Evolutionary conservation across 1,140 invertebrate species (phyloP).

Genomic region (Rhagoletis zephyria): DNA sequence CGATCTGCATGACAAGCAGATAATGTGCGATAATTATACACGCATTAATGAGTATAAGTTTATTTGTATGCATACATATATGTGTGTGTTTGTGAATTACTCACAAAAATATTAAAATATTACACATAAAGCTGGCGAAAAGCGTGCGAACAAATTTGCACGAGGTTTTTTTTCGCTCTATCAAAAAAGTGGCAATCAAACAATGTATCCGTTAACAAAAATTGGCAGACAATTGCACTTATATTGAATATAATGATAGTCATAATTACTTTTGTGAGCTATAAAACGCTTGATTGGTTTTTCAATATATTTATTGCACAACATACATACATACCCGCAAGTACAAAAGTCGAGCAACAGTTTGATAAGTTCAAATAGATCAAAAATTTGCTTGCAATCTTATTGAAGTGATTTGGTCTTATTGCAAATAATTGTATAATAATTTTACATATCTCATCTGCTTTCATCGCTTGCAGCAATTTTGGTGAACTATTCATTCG

Average conservation of each 20-base stretch:
- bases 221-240: neutral
- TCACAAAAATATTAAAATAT: neutral
- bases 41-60: neutral
- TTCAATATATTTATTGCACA: neutral
- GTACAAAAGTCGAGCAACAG: neutral
- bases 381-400: neutral
- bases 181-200: neutral
- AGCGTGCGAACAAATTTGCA: neutral
- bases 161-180: neutral
- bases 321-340: no score
- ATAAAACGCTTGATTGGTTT: neutral
- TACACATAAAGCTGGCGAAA: neutral
- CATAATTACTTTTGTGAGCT: neutral
- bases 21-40: conserved; percentile 42
- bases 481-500: neutral
- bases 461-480: neutral
- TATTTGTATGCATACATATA: neutral
- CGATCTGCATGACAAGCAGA: conserved; percentile 1
- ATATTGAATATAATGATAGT: neutral
- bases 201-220: neutral
- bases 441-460: neutral
- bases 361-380: neutral
- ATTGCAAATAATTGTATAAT: neutral
- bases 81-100: neutral
- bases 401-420: conserved; percentile 4